These are phyloP conservation scores for Grammomys surdaster DNA, from an alignment of 2,113 vertebrate species.

Conservation along the genomic window DNA sequence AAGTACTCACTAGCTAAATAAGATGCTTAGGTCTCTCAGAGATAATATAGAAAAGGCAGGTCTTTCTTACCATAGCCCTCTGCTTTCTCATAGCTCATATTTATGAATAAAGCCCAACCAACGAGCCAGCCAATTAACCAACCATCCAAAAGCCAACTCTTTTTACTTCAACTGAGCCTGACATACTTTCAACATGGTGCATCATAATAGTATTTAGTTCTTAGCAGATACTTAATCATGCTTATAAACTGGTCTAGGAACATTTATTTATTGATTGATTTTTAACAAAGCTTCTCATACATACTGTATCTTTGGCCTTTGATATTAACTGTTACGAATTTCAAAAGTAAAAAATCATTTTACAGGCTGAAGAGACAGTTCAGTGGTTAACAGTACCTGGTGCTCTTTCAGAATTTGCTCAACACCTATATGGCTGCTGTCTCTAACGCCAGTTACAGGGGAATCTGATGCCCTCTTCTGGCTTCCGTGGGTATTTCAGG, in stretches of 20 bases:
- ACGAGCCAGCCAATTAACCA: background rate
- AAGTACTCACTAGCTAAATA: background rate
- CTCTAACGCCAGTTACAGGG: background rate
- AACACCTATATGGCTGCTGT: background rate
- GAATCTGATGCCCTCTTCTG: background rate
- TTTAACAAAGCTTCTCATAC: background rate
- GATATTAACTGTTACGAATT: background rate
- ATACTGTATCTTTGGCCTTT: constrained; percentile 9
- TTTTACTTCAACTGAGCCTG: background rate
- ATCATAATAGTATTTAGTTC: constrained; percentile 35
- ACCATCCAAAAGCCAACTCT: background rate
- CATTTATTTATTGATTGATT: background rate
- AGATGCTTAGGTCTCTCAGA: background rate
- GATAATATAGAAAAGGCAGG: background rate
- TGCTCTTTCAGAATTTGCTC: background rate
- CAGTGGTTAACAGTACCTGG: background rate
- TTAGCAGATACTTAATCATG: constrained; percentile 27
- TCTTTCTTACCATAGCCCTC: background rate
- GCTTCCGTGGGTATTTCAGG: background rate
- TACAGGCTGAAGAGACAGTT: background rate
- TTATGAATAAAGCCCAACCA: background rate
- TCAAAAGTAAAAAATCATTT: constrained; percentile 46
- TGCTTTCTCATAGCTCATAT: background rate
- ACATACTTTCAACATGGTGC: background rate
- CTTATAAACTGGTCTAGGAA: background rate